Base-by-base conservation (phyloP, 1,140 invertebrate species). In the Rhopalosiphum padi region DNA sequence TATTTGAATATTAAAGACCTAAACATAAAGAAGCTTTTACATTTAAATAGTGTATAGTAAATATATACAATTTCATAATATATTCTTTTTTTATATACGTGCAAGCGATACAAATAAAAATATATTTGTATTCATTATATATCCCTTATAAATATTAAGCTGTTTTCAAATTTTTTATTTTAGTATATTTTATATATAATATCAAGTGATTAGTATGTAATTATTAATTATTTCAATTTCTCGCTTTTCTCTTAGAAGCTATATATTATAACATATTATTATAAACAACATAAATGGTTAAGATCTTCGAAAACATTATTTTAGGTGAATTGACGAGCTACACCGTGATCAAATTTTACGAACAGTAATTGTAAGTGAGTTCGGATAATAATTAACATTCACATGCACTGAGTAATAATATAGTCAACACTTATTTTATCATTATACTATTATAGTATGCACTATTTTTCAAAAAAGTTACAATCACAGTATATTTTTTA, bases 241-340 rank as follows among this genome's bases (percentile, higher is more conserved):
- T 68, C 7, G 22, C 41, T 85, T 22, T 22, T 8, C 3, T 43
- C 3, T 22, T 23, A 68, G 25, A 68, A 68, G 60, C 43, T 85
- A 30, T 43, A 18, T 30, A 15, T 51, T 51, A 51, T 51, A 51
- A 18, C 37, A 23, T 85, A 43, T 82, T 85, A 85, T 30, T 43
- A 43, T 85, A 43, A n/a, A 68, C 0, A n/a, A 30, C n/a, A 30
- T 68, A n/a, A n/a, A 15, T 30, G 30, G 60, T 68, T 68, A 85
- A 85, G 37, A 43, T 25, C 83, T 30, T 46, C 25, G 9, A 86
- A 87, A 35, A 43, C 35, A 25, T 77, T 43, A 68, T 91, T 91
- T 91, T 91, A 91, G 90, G 90, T 91, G 90, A 91, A 89, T 25
- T 43, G 30, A 89, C 25, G 86, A 53, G 18, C 86, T 53, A 37